A percentile compares a stretch with the other conserved stretches of the same genome.
Conservation (phyloP, 2,113 vertebrate genomes). For the Burhinus bistriatus region DNA sequence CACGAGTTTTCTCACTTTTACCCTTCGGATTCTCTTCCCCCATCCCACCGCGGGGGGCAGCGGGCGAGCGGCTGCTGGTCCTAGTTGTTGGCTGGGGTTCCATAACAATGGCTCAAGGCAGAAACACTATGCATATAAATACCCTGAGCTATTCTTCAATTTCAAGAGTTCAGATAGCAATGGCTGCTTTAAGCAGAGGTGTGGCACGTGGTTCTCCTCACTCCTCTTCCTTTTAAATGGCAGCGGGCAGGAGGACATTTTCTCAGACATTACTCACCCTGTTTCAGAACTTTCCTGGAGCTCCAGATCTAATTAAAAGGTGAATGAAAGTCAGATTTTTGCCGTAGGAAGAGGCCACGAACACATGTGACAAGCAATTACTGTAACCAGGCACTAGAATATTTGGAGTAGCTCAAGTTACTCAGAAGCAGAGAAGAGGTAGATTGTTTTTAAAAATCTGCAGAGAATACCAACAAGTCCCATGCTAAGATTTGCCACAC, state of each 20-base stretch:
- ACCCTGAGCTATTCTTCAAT: not conserved
- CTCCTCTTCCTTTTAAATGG: conserved; percentile 13
- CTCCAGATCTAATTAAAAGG: conserved; percentile 37
- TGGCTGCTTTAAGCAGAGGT: conserved; percentile 1
- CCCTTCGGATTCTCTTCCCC: not conserved
- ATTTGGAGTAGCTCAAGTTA: not conserved
- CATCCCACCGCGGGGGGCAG: not conserved
- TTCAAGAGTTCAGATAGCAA: not conserved
- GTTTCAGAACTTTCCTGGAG: conserved; percentile 16
- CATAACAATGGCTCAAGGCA: not conserved
- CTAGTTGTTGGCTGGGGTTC: not conserved
- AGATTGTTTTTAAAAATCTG: not conserved
- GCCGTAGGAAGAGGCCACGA: not conserved
- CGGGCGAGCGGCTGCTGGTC: not conserved
- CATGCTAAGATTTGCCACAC: not conserved
- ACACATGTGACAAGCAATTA: not conserved
- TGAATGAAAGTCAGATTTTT: conserved; percentile 42
- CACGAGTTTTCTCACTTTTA: not conserved
- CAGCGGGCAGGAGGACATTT: not conserved
- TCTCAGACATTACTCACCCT: conserved; percentile 33
- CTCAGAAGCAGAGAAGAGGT: not conserved
- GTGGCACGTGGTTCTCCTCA: conserved; percentile 44
- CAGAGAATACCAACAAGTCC: not conserved
- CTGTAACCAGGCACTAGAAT: not conserved
- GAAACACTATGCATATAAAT: not conserved